Conservation (phyloP, 1,140 invertebrate genomes). For the Phymastichus coffea region DNA sequence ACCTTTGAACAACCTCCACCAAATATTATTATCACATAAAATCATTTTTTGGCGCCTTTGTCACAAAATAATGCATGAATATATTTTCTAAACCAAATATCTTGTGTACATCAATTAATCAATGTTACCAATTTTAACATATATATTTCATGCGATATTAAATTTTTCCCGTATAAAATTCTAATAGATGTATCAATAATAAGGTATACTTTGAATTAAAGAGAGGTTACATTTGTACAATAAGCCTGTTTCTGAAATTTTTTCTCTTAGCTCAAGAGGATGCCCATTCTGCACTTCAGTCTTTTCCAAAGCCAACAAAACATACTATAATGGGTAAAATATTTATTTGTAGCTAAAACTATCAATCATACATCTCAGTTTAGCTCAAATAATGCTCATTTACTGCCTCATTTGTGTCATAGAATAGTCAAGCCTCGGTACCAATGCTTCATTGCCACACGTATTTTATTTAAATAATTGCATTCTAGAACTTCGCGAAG, state of each 20-base stretch:
- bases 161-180: no score
- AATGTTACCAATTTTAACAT: no score
- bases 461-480: neutral
- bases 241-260: constrained; percentile 29
- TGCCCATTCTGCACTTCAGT: constrained; percentile 28
- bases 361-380: constrained; percentile 24
- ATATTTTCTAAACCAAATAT: constrained; percentile 5
- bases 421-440: constrained; percentile 7
- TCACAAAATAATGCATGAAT: constrained; percentile 9
- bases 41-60: constrained; percentile 3
- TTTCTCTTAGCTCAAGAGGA: constrained; percentile 30
- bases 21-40: constrained; percentile 12
- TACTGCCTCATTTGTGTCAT: constrained; percentile 12
- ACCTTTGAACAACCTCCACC: constrained; percentile 23
- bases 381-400: constrained; percentile 23
- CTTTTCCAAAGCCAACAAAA: constrained; percentile 28
- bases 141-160: no score
- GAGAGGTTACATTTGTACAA: constrained; percentile 27
- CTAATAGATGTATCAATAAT: neutral
- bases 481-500: neutral
- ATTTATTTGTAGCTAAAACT: constrained; percentile 28
- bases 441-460: constrained; percentile 18
- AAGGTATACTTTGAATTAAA: constrained; percentile 13
- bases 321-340: constrained; percentile 29
- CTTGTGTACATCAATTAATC: no score